Conservation (phyloP, 1,140 invertebrate genomes). For the Ctenoplectra terminalis region DNA sequence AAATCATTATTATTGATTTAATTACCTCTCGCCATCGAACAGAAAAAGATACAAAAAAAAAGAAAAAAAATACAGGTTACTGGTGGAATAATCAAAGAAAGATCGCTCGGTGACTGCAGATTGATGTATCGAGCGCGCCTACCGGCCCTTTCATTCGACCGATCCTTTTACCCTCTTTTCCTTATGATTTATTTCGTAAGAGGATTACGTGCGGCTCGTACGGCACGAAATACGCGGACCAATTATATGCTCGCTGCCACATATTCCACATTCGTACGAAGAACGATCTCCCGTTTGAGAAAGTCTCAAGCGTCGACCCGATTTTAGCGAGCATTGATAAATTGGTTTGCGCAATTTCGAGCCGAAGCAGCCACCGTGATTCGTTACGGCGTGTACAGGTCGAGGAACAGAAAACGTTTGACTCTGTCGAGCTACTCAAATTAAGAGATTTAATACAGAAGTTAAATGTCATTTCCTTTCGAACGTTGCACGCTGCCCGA, state of each 20-base stretch:
- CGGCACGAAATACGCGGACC: neutral
- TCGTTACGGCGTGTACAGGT: neutral
- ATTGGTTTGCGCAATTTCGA: slow-evolving; percentile 37
- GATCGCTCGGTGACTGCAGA: slow-evolving; percentile 42
- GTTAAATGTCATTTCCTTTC: neutral
- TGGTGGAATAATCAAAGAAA: slow-evolving; percentile 41
- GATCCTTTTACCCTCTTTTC: slow-evolving; percentile 48
- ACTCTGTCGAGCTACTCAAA: neutral
- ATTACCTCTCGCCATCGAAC: slow-evolving; percentile 39
- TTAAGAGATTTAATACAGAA: neutral
- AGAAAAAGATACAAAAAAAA: neutral
- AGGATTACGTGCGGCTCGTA: slow-evolving; percentile 9
- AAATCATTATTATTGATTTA: slow-evolving; percentile 63
- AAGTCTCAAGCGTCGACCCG: slow-evolving; percentile 30
- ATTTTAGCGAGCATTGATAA: slow-evolving; percentile 44
- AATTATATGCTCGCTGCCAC: slow-evolving; percentile 24
- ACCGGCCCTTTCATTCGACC: slow-evolving; percentile 21
- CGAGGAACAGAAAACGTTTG: neutral
- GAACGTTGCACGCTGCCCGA: neutral
- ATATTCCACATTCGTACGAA: slow-evolving; percentile 42
- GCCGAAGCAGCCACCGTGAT: neutral
- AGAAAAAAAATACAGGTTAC: neutral
- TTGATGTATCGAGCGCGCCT: slow-evolving; percentile 43
- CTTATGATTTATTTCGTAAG: slow-evolving; percentile 48
- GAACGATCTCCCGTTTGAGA: slow-evolving; percentile 7